Evolutionary conservation across 2,888 invertebrate genomes (phyloP), one percentile per base, ranked within the genome.

Genomic region (Griposia aprilina): DNA sequence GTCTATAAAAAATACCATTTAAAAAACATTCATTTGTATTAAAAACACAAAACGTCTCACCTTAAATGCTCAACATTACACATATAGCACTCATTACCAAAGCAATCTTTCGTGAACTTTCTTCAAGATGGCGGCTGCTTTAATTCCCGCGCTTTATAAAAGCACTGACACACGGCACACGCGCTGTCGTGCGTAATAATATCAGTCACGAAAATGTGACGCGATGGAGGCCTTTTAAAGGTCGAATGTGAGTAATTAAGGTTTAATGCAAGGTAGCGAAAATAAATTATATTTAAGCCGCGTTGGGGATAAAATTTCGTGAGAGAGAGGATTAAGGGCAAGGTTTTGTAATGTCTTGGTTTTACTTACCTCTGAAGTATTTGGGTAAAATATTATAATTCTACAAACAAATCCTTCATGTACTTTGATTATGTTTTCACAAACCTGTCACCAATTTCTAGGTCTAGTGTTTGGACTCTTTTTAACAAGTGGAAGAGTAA

Each of bases 31-130:
- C 0, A 0, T 55, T 63, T 26, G n/a, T 73, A 80, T 48, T 50
- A 70, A 85, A 75, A 73, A 6, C 1, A 52, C 45, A 52, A 60
- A 45, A 57, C 41, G 2, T n/a, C 2, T 20, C 3, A 50, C 20
- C 36, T 50, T 41, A 65, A 81, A 41, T 26, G 62, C 23, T 59
- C 30, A 87, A 86, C 87, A 88, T 91, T 90, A 89, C 90, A 89
- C 91, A 90, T 89, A 89, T 17, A 74, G 82, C 90, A 81, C 90
- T 93, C 94, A 92, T 95, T 93, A 94, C 91, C 73, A 86, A 88
- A 83, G 86, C 90, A 90, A 92, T 91, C 89, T 91, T 93, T 90
- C 89, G 87, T 88, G 90, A 94, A 94, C 89, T 94, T 93, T 93
- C 91, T 81, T 78, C 90, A 92, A 92, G 89, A 94, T 93, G 92